Evolutionary conservation across 1,140 invertebrate species (phyloP).

Genomic region (Drosophila sturtevanti): DNA sequence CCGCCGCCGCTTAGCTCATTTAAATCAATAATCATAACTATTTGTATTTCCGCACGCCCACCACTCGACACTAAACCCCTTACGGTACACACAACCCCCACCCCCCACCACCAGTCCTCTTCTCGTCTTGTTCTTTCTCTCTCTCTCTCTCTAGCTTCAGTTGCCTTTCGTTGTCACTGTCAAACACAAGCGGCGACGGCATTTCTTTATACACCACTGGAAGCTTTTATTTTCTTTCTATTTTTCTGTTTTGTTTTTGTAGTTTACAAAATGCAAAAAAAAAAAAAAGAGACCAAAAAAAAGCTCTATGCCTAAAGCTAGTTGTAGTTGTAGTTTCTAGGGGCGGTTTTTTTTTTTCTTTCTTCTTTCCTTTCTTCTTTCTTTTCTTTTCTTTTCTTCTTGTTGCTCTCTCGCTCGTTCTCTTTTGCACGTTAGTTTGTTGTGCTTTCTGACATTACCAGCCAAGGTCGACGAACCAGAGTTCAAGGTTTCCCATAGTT

Average conservation of each 20-base stretch:
- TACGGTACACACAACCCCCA: no score
- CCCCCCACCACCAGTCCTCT: no score
- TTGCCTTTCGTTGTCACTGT: no score
- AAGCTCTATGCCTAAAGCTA: slow-evolving; percentile 41
- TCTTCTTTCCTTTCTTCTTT: slow-evolving; percentile 1
- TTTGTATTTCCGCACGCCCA: slow-evolving; percentile 65
- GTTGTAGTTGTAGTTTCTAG: slow-evolving; percentile 57
- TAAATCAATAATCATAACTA: slow-evolving; percentile 75
- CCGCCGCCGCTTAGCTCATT: slow-evolving; percentile 18
- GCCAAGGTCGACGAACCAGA: slow-evolving; percentile 88
- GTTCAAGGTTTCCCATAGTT: slow-evolving; percentile 73
- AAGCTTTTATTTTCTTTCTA: slow-evolving; percentile 47
- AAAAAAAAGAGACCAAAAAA: neutral
- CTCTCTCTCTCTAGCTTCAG: no score
- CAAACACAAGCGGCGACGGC: slow-evolving; percentile 46
- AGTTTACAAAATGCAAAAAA: neutral
- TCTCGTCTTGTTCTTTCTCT: neutral
- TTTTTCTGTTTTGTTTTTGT: neutral
- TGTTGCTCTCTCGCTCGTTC: slow-evolving; percentile 23
- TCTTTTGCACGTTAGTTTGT: slow-evolving; percentile 12
- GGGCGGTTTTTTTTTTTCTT: slow-evolving; percentile 33
- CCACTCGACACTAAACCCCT: slow-evolving; percentile 17
- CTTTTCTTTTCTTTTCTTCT: neutral
- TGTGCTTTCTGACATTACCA: slow-evolving; percentile 64
- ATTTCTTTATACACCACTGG: slow-evolving; percentile 56